These are phyloP conservation scores for Volucella inanis DNA, from an alignment of 2,888 invertebrate genomes.

Conservation along the genomic window DNA sequence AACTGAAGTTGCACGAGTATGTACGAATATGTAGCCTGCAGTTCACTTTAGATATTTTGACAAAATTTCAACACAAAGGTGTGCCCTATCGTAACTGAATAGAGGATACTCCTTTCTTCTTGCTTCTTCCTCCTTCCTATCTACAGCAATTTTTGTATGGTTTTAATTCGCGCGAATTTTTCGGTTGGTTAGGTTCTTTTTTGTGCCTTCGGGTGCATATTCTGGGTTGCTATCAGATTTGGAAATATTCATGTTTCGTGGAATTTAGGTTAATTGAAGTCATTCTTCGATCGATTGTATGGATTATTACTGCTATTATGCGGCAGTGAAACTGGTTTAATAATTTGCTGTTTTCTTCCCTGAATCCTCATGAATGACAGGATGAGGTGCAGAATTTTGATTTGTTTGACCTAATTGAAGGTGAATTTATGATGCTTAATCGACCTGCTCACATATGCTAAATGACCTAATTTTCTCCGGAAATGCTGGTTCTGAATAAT, in stretches of 20 bases:
- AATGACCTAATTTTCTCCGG: too few relatives aligned
- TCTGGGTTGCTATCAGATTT: constrained; percentile 54
- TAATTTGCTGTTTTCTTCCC: too few relatives aligned
- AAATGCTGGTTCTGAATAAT: too few relatives aligned
- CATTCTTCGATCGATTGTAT: constrained; percentile 63
- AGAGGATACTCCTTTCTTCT: too few relatives aligned
- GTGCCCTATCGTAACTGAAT: not conserved
- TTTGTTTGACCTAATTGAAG: too few relatives aligned
- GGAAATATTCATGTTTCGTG: constrained; percentile 28
- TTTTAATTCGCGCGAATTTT: constrained; percentile 29
- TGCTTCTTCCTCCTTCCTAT: constrained; percentile 6
- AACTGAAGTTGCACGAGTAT: not conserved
- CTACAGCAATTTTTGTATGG: not conserved
- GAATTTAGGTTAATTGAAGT: constrained; percentile 72
- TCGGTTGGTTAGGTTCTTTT: constrained; percentile 42
- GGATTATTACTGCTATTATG: constrained; percentile 45
- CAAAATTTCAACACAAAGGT: constrained; percentile 28
- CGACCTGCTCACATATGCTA: too few relatives aligned
- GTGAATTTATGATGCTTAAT: too few relatives aligned
- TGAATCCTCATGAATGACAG: too few relatives aligned
- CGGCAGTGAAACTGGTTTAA: not conserved
- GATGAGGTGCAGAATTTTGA: too few relatives aligned
- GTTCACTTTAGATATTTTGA: constrained; percentile 51
- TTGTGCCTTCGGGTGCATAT: constrained; percentile 28
- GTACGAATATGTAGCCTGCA: constrained; percentile 17